These are phyloP conservation scores for Thalassarche chlororhynchos DNA, from an alignment of 2,113 vertebrate species.

Conservation along the genomic window DNA sequence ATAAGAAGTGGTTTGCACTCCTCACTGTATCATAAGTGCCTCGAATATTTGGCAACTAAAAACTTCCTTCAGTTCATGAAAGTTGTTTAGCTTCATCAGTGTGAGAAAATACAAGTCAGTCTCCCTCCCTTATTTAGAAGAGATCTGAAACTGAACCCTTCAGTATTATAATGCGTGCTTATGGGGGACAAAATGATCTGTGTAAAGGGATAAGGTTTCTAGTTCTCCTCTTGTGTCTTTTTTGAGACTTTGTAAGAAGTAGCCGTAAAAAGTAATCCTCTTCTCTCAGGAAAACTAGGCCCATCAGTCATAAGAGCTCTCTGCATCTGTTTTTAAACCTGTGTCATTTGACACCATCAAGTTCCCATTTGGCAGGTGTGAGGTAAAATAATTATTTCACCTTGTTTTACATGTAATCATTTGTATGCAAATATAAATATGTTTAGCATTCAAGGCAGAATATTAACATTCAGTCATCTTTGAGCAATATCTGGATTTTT, in stretches of 20 bases:
- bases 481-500: neutral
- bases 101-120: neutral
- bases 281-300: neutral
- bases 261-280: neutral
- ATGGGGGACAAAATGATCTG: neutral
- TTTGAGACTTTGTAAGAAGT: neutral
- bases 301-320: neutral
- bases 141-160: neutral
- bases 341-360: neutral
- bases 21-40: neutral
- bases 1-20: neutral
- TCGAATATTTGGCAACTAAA: neutral
- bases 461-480: neutral
- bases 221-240: neutral
- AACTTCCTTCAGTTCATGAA: neutral
- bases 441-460: neutral
- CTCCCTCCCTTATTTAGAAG: neutral
- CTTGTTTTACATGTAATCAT: neutral
- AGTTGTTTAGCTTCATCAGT: neutral
- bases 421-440: neutral
- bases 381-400: neutral
- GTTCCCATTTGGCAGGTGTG: neutral
- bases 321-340: neutral
- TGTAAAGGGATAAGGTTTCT: neutral
- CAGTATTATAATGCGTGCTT: fast-evolving